Base-by-base conservation (phyloP, 2,888 invertebrate genomes). In the Zaprionus obscuricornis region DNA sequence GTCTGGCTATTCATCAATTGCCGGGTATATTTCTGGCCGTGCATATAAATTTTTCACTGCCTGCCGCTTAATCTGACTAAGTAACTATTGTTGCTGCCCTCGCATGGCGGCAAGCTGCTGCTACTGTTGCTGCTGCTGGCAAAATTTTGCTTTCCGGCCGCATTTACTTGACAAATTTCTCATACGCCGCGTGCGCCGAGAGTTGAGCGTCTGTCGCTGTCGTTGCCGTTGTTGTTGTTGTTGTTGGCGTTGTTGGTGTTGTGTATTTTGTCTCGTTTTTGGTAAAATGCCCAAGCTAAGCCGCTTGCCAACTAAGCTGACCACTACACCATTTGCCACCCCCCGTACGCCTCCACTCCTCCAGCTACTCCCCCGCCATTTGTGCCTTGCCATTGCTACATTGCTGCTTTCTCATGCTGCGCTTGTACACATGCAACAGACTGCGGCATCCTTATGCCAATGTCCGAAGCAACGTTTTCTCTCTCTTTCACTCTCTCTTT, bases 291-390 rank as follows among this genome's bases (percentile, higher is more conserved):
- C 77, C 47, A 83, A 55, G 79, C 62, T 78, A 78, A 78, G 78
- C 78, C 79, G 85, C 85, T 85, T 78, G 72, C 79, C 45, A 51
- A 76, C 78, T 71, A 56, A 85, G 79, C 85, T 71, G 85, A 74
- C 77, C 85, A 74, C 66, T 64, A 66, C 71, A 66, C 6, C 10
- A 7, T 3, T n/a, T 5, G 17, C 18, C 4, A 0, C 4, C 5
- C 22, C 22, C 2, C 3, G 2, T n/a, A n/a, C n/a, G 3, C 14
- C n/a, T 4, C 3, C 11, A 1, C 27, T 6, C 5, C 36, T 10
- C 24, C 11, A 10, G 6, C 2, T 8, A 7, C 14, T 11, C n/a
- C 8, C 10, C 1, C 10, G 39, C 17, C 2, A 13, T 22, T 13
- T 13, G 39, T 1, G 16, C 6, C 18, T 7, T 42, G 39, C 14